phyloP scores from a whole-genome alignment of 2,113 vertebrate genomes.

The Nesoenas mayeri region DNA sequence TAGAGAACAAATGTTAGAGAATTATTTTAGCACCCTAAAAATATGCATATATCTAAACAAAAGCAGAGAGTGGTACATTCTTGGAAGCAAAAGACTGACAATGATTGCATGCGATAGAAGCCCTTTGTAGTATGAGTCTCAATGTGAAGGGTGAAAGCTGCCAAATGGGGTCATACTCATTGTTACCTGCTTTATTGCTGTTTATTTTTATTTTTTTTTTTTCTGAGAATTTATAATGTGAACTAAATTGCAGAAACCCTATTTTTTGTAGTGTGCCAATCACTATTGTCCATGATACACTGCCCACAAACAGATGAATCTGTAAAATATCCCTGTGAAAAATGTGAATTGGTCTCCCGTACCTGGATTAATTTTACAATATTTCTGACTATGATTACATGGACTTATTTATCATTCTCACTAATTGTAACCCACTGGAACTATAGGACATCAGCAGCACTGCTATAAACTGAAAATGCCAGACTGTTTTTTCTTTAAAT shows the following conservation, averaged over 20 bases:
- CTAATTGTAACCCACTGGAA: background rate
- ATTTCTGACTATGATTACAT: background rate
- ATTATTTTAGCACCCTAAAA: background rate
- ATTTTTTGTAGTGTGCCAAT: background rate
- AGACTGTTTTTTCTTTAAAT: background rate
- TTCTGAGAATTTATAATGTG: background rate
- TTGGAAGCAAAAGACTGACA: background rate
- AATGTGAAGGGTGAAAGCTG: background rate
- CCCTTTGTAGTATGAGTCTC: background rate
- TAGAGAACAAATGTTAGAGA: background rate
- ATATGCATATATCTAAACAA: background rate
- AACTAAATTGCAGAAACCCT: background rate
- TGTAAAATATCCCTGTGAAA: background rate
- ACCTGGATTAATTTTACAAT: background rate
- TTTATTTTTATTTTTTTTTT: background rate
- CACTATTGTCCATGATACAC: rapidly evolving
- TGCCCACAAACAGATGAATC: background rate
- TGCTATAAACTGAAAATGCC: background rate
- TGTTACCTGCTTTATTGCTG: background rate
- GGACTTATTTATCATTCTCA: background rate
- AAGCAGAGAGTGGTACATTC: background rate
- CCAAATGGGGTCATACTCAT: background rate
- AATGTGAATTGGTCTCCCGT: background rate
- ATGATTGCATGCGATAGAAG: background rate
- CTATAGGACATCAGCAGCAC: background rate